These are phyloP conservation scores for Stylophora pistillata DNA, from an alignment of 64 coral and sea anemone genomes.

Conservation along the genomic window DNA sequence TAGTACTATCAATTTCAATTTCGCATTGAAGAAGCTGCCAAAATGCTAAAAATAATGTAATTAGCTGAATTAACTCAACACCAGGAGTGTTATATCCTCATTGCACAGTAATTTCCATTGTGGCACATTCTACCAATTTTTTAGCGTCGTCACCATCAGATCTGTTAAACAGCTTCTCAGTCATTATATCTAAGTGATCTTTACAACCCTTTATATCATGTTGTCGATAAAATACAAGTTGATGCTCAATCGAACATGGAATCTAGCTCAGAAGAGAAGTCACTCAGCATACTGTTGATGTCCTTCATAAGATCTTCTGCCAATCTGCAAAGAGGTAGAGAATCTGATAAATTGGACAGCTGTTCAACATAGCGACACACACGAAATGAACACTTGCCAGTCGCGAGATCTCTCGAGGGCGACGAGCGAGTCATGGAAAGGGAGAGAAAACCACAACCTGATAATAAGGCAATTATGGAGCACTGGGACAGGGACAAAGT, in stretches of 20 bases:
- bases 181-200: not conserved
- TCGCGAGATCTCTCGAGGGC: not conserved
- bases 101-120: not conserved
- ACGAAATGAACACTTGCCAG: not conserved
- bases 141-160: not conserved
- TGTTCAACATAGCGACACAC: not conserved
- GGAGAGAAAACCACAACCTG: not conserved
- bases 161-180: not conserved
- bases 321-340: not conserved
- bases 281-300: conserved; percentile 69
- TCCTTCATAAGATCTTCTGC: conserved; percentile 66
- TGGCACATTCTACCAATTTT: not conserved
- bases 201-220: not conserved
- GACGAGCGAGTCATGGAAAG: not conserved
- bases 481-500: too few relatives aligned
- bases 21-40: too few relatives aligned
- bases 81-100: too few relatives aligned
- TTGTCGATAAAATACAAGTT: not conserved
- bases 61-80: too few relatives aligned
- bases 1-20: too few relatives aligned
- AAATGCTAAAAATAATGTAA: too few relatives aligned
- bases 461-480: too few relatives aligned
- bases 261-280: conserved; percentile 66
- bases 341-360: not conserved
- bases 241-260: conserved; percentile 51